Evolutionary conservation across 2,113 vertebrate species (phyloP).

Genomic region (Chionodraco myersi): DNA sequence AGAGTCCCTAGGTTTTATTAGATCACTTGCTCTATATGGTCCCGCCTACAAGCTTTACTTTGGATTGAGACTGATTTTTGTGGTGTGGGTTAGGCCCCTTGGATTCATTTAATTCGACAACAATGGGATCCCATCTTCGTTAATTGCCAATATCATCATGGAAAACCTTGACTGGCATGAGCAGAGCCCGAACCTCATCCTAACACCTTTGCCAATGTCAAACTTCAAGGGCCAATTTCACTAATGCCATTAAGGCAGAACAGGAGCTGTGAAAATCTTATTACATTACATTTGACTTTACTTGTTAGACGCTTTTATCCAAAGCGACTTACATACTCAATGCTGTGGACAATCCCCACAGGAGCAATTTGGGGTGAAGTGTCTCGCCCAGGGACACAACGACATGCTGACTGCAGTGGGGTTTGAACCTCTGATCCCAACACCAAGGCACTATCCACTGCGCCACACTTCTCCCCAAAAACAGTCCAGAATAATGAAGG

Average conservation of each 20-base stretch:
- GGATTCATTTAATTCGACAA: conserved; percentile 5
- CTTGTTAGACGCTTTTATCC: no score
- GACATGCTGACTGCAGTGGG: no score
- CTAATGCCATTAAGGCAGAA: conserved; percentile 5
- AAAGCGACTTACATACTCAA: no score
- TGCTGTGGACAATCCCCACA: no score
- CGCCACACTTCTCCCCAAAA: no score
- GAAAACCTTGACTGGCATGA: neutral
- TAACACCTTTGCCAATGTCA: conserved; percentile 17
- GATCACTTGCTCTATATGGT: neutral
- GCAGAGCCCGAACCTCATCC: conserved; percentile 2
- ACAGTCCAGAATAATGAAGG: neutral
- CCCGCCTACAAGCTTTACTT: neutral
- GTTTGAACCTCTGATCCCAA: no score
- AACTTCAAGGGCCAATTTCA: neutral
- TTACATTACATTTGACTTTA: neutral
- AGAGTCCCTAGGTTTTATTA: neutral
- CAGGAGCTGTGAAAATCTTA: neutral
- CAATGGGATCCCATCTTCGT: neutral
- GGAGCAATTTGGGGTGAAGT: no score
- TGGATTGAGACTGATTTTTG: conserved; percentile 4
- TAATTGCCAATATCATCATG: neutral
- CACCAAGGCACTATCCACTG: no score
- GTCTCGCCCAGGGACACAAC: no score
- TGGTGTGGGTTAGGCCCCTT: neutral